Evolutionary conservation across 2,888 invertebrate genomes (phyloP), one percentile per base, ranked within the genome.

Genomic region (Sminthurides aquaticus): DNA sequence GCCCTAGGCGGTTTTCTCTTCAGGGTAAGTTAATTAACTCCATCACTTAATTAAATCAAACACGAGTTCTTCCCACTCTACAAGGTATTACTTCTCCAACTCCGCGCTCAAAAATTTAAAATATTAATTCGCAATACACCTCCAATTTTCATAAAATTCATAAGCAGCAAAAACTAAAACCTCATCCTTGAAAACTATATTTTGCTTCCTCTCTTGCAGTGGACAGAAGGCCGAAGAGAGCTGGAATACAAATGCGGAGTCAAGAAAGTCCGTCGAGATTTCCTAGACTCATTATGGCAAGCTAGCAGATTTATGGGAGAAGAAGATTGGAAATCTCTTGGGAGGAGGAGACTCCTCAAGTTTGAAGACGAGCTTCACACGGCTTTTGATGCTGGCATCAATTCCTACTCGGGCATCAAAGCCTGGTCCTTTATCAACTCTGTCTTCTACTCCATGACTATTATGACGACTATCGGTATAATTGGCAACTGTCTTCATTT

Each of bases 381-480:
- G 0, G 90, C 92, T 0, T 89, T 89, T 76, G 90, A 91, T 77
- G 87, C 90, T 25, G 92, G 91, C 0, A 84, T 92, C 67, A 88
- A 87, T 26, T 86, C 88, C 0, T 90, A 90, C 77, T 90, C 91
- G 69, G 91, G 91, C 1, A 87, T 88, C 77, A 86, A 86, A 76
- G 87, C 89, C 24, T 93, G 92, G 91, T 90, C 87, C 76, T 92
- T 92, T 78, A 83, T 91, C 78, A 92, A 92, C 78, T 88, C 90
- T 24, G 85, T 92, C 72, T 85, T 91, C 67, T 94, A 89, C 80
- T 89, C 90, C 78, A 81, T 92, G 80, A 91, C 91, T 72, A 85
- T 93, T 75, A 83, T 92, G 76, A 90, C 92, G 61, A 92, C 91
- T 57, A 91, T 93, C 80, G 93, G 93, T 91, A 86, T 86, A 85